Base-by-base conservation (phyloP, 2,888 invertebrate genomes). In the Tiliacea citrago region DNA sequence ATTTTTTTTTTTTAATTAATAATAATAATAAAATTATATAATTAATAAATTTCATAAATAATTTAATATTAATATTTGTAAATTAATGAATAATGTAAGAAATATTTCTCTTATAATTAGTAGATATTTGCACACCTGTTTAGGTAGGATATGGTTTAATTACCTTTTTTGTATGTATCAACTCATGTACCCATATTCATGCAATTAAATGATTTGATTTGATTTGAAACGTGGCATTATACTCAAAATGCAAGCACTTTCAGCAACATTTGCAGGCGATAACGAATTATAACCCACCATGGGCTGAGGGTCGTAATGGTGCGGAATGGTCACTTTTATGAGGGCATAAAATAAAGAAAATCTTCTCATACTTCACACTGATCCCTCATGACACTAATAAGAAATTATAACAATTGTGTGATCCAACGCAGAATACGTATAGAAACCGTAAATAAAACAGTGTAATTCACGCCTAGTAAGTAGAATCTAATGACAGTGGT, bases 291-390 rank as follows among this genome's bases (percentile, higher is more conserved):
- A 84, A 79, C 83, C 75, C 80, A 79, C 82, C 83, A 82, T 79
- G 86, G 84, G 83, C 82, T 79, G 67, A 68, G 83, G 81, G 86
- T 88, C 90, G 88, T 91, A 90, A 91, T 87, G 89, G 85, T 82
- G 77, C 79, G 86, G 86, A 91, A 92, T 91, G 91, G 90, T 90
- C 92, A 91, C 86, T 91, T 92, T 93, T 93, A 93, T 89, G 90
- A 88, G 81, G 88, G 71, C 87, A 92, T 93, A 92, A 93, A 93
- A 90, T 91, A 88, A 88, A 90, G 88, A 86, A 87, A 88, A 90
- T 75, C 81, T 80, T 76, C 86, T 87, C 88, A 88, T 87, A 82
- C 79, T 83, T 82, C 82, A 85, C 77, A 77, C 81, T 82, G 81
- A 82, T 81, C 88, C 86, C 84, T 82, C 81, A 82, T 85, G 84